phyloP scores from a whole-genome alignment of 2,888 invertebrate species.

The Drosophila heteroneura region DNA sequence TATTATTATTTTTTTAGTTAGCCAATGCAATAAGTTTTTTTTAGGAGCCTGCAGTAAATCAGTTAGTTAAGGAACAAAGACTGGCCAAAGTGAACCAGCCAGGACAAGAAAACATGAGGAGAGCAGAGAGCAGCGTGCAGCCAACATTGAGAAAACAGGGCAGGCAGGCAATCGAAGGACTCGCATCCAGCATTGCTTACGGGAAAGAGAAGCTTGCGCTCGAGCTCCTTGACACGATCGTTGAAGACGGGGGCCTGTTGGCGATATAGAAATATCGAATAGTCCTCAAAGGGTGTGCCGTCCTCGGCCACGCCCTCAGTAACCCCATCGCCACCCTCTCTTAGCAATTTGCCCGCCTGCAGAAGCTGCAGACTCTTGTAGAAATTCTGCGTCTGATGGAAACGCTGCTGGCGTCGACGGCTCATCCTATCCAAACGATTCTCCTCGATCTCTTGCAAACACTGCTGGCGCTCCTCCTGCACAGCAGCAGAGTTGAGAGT shows the following conservation, averaged over 20 bases:
- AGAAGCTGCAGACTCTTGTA: slow-evolving; percentile 94
- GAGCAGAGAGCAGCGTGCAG: slow-evolving; percentile 37
- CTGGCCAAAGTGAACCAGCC: slow-evolving; percentile 18
- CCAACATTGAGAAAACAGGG: slow-evolving; percentile 31
- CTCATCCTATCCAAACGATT: slow-evolving; percentile 89
- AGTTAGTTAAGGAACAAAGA: slow-evolving; percentile 27
- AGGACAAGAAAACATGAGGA: slow-evolving; percentile 16
- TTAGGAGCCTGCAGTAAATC: slow-evolving; percentile 7
- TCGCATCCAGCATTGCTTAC: slow-evolving; percentile 86
- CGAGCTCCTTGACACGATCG: slow-evolving; percentile 93
- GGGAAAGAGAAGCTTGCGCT: slow-evolving; percentile 90
- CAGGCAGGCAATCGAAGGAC: slow-evolving; percentile 48
- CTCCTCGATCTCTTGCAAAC: slow-evolving; percentile 90
- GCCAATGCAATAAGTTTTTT: slow-evolving; percentile 14
- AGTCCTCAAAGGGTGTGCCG: slow-evolving; percentile 90
- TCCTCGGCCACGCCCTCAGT: slow-evolving; percentile 86
- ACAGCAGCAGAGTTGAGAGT: slow-evolving; percentile 64
- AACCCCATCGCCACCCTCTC: slow-evolving; percentile 85
- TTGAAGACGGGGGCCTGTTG: slow-evolving; percentile 94
- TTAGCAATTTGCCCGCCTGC: slow-evolving; percentile 89
- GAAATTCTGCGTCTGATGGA: slow-evolving; percentile 92
- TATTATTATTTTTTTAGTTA: slow-evolving; percentile 17
- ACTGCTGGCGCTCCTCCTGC: slow-evolving; percentile 91
- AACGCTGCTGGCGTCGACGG: slow-evolving; percentile 89
- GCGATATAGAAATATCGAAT: slow-evolving; percentile 93